Percentiles rank a stretch among this genome's conserved stretches.
phyloP scores from a whole-genome alignment of 1,140 invertebrate species.

The Saccostrea cuccullata region DNA sequence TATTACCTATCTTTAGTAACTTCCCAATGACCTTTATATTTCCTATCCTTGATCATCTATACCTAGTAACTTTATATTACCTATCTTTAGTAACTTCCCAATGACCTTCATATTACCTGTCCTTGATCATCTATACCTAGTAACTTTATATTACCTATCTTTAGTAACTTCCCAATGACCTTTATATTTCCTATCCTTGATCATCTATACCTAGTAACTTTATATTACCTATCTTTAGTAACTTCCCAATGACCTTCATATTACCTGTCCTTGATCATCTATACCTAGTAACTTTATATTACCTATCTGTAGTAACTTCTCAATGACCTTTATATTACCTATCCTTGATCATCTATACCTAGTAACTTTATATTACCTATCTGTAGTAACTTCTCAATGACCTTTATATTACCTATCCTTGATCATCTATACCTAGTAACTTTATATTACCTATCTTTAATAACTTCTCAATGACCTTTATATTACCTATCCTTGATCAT shows the following conservation, averaged over 20 bases:
- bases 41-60: slow-evolving; percentile 39
- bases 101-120: slow-evolving; percentile 48
- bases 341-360: no score
- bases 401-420: slow-evolving; percentile 46
- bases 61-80: no score
- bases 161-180: not conserved
- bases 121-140: no score
- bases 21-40: not conserved
- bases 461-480: not conserved
- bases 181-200: slow-evolving; percentile 44
- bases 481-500: slow-evolving; percentile 44
- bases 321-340: slow-evolving; percentile 46
- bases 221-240: not conserved
- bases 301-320: not conserved
- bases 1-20: not conserved
- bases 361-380: no score
- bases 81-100: not conserved
- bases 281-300: no score
- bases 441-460: not conserved
- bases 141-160: not conserved
- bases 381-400: not conserved
- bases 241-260: not conserved
- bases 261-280: slow-evolving; percentile 47
- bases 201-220: no score
- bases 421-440: no score